Conservation (phyloP, 92 coral and sea anemone genomes). For the Pocillopora meandrina region DNA sequence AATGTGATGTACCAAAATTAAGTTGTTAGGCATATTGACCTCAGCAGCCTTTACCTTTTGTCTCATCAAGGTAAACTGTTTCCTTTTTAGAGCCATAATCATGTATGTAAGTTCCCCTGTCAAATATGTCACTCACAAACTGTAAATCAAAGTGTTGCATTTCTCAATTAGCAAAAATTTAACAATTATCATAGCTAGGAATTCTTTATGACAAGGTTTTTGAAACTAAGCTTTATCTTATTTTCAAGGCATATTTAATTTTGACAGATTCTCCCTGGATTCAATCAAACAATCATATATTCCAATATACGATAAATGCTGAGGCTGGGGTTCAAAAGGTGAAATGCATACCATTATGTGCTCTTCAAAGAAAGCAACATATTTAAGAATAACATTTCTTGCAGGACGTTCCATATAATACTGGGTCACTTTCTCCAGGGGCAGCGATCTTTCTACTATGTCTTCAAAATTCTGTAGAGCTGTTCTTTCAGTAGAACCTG, state of each 20-base stretch:
- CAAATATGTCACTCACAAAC: constrained; percentile 33
- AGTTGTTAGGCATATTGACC: not conserved
- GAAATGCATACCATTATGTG: constrained; percentile 41
- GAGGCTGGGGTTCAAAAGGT: not conserved
- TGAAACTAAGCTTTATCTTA: no score
- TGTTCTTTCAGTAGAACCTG: constrained; percentile 52
- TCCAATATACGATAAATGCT: not conserved
- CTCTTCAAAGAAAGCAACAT: constrained; percentile 60
- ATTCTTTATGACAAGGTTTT: no score
- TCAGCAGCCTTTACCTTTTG: constrained; percentile 17
- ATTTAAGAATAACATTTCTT: not conserved
- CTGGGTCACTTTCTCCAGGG: constrained; percentile 30
- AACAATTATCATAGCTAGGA: no score
- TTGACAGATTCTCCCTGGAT: not conserved
- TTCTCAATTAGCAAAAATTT: no score
- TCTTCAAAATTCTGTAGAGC: constrained; percentile 44
- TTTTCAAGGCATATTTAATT: no score
- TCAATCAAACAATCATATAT: not conserved
- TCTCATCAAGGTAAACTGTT: constrained; percentile 37
- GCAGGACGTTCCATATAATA: constrained; percentile 8
- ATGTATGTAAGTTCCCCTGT: constrained; percentile 32
- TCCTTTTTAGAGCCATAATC: constrained; percentile 43
- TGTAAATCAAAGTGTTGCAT: constrained; percentile 1
- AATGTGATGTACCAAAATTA: not conserved
- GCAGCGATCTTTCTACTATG: constrained; percentile 42